Percentiles rank a stretch among this genome's conserved stretches.
Evolutionary conservation across 2,113 vertebrate species (phyloP).

Genomic region (Pongo abelii): DNA sequence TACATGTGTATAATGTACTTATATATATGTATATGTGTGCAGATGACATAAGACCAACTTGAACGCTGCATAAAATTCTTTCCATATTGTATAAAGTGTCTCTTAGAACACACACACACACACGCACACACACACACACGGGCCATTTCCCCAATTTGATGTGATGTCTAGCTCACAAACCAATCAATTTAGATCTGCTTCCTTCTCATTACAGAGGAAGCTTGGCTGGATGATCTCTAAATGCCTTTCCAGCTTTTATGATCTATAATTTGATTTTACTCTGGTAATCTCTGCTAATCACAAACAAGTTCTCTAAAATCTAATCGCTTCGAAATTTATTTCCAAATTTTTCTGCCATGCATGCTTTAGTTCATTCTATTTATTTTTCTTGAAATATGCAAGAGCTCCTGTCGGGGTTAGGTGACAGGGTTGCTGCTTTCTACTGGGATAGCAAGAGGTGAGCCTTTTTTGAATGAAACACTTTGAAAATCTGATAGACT

Average conservation of each 20-base stretch:
- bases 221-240: neutral
- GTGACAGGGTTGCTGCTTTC: slow-evolving; percentile 12
- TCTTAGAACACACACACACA: neutral
- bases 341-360: slow-evolving; percentile 4
- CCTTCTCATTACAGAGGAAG: neutral
- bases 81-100: neutral
- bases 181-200: neutral
- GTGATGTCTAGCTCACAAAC: neutral
- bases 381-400: slow-evolving; percentile 13
- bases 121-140: too few relatives aligned
- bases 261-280: neutral
- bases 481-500: neutral
- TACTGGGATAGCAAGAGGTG: neutral
- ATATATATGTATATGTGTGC: neutral
- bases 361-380: slow-evolving; percentile 2
- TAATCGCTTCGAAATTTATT: slow-evolving; percentile 26
- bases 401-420: neutral
- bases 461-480: neutral
- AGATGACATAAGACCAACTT: neutral
- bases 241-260: neutral
- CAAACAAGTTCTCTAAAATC: slow-evolving; percentile 13
- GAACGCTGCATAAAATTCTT: neutral
- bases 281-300: slow-evolving; percentile 39
- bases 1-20: neutral
- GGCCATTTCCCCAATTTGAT: neutral